These are phyloP conservation scores for Aeoliscus strigatus DNA, from an alignment of 2,797 vertebrate genomes.

Conservation along the genomic window DNA sequence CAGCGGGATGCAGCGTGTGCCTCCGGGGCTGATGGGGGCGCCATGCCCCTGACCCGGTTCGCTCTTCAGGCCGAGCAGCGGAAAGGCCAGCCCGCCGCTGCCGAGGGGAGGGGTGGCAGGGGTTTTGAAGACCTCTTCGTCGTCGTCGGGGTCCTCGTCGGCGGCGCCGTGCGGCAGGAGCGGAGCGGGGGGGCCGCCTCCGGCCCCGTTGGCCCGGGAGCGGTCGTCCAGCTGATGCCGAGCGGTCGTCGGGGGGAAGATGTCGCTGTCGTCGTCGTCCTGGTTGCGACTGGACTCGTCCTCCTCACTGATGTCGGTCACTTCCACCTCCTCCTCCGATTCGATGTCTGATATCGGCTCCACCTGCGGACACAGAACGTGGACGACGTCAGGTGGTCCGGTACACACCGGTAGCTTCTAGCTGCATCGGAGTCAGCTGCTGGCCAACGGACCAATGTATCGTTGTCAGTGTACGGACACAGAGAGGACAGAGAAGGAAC, in stretches of 20 bases:
- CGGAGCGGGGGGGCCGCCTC: slow-evolving; percentile 16
- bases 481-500: too few species aligned
- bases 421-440: too few species aligned
- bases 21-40: slow-evolving; percentile 67
- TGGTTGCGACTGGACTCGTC: slow-evolving; percentile 51
- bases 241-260: slow-evolving; percentile 49
- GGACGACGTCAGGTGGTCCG: neutral
- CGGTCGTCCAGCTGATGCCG: slow-evolving; percentile 27
- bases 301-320: slow-evolving; percentile 88
- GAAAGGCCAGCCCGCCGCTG: slow-evolving; percentile 33
- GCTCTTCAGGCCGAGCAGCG: slow-evolving; percentile 63
- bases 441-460: too few species aligned
- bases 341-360: slow-evolving; percentile 87
- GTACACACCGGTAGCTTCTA: neutral
- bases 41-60: slow-evolving; percentile 58
- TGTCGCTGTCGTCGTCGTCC: slow-evolving; percentile 41
- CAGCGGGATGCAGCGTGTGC: slow-evolving; percentile 83
- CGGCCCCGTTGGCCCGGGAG: slow-evolving; percentile 36
- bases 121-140: slow-evolving; percentile 88
- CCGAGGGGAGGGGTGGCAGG: slow-evolving; percentile 71
- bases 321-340: slow-evolving; percentile 84
- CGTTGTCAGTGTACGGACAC: too few species aligned
- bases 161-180: slow-evolving; percentile 20
- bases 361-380: slow-evolving; percentile 64
- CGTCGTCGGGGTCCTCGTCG: slow-evolving; percentile 65